Conservation (phyloP, 2,797 vertebrate species). For the Astyanax mexicanus region DNA sequence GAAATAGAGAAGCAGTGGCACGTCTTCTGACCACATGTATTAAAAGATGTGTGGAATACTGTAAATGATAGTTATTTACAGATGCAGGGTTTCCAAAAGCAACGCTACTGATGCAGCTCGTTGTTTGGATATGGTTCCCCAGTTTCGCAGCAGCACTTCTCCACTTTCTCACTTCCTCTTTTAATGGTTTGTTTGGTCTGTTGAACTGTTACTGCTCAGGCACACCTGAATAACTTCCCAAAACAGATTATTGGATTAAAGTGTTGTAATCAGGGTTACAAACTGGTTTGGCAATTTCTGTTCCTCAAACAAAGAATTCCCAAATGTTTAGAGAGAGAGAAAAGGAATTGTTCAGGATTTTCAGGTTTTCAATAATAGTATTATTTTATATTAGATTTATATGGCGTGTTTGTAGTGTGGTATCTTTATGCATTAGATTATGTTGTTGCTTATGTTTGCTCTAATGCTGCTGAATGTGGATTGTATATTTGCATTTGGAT, state of each 20-base stretch:
- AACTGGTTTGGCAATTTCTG: no score
- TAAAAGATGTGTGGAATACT: background rate
- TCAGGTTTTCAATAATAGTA: no score
- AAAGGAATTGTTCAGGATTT: no score
- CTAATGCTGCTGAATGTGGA: no score
- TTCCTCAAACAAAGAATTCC: no score
- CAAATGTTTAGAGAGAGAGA: no score
- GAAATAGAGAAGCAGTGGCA: background rate
- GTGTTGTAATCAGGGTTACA: background rate
- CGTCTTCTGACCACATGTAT: background rate
- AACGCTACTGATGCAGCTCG: background rate
- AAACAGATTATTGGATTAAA: background rate
- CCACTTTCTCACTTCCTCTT: background rate
- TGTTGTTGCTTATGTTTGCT: no score
- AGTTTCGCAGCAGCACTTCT: background rate
- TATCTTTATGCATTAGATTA: no score
- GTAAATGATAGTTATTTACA: background rate
- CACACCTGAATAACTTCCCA: background rate
- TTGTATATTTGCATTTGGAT: no score
- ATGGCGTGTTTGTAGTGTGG: no score
- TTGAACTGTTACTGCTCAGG: background rate
- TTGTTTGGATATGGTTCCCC: conserved; percentile 2
- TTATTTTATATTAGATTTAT: no score
- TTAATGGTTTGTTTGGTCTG: background rate
- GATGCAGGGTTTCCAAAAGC: background rate